These are phyloP conservation scores for Drosophila anomalata DNA, from an alignment of 2,888 invertebrate species.

Conservation along the genomic window DNA sequence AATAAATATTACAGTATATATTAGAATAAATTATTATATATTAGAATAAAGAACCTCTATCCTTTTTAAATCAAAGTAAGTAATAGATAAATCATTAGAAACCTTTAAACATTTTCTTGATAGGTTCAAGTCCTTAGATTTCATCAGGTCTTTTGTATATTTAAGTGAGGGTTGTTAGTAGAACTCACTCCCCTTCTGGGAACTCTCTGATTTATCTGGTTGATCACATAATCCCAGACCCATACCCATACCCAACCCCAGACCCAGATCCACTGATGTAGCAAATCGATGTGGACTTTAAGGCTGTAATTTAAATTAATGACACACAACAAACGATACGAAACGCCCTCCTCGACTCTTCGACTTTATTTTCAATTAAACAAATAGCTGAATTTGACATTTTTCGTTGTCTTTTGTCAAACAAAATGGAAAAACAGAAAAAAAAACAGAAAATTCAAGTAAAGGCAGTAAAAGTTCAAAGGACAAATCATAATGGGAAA, in stretches of 20 bases:
- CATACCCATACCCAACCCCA: background rate
- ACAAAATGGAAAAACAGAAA: background rate
- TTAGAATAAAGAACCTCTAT: too few relatives aligned
- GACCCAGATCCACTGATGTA: slow-evolving; percentile 30
- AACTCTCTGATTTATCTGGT: slow-evolving; percentile 13
- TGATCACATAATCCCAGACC: slow-evolving; percentile 34
- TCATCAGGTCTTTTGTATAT: background rate
- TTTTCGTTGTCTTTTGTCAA: slow-evolving; percentile 32
- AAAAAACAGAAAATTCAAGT: background rate
- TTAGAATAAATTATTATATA: too few relatives aligned
- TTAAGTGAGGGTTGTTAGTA: background rate
- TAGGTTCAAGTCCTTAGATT: background rate
- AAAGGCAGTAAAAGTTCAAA: slow-evolving; percentile 57
- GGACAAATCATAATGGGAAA: slow-evolving; percentile 60
- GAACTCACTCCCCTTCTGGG: background rate
- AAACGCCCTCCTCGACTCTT: slow-evolving; percentile 8
- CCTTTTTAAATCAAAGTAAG: too few relatives aligned
- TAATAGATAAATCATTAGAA: too few relatives aligned
- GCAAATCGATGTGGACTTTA: slow-evolving; percentile 24
- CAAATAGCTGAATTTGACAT: slow-evolving; percentile 78
- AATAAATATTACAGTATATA: too few relatives aligned
- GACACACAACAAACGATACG: slow-evolving; percentile 65
- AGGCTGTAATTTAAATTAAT: slow-evolving; percentile 68
- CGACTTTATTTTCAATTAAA: slow-evolving; percentile 67
- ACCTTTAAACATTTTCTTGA: background rate